A percentile compares a stretch with the other conserved stretches of the same genome.
Conservation (phyloP, 2,797 vertebrate species). For the Xerus rutilus region DNA sequence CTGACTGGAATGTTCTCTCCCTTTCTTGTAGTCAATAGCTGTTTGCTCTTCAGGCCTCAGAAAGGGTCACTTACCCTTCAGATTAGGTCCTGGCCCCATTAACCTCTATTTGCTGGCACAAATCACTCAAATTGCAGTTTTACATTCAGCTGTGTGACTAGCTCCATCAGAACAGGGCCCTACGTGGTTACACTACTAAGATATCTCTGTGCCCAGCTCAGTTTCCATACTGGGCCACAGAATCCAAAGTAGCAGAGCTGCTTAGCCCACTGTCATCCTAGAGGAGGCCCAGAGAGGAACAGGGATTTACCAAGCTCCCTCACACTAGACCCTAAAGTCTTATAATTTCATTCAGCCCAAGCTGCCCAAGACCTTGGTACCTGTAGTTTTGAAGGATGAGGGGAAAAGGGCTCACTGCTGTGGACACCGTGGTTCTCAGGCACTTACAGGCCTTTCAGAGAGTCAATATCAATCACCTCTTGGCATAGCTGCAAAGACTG, state of each 20-base stretch:
- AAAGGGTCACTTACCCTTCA: background rate
- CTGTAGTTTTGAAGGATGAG: background rate
- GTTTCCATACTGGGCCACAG: background rate
- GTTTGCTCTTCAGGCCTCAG: background rate
- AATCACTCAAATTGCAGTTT: background rate
- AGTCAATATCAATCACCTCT: background rate
- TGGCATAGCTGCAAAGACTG: background rate
- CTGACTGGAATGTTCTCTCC: background rate
- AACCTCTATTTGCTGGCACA: conserved; percentile 1
- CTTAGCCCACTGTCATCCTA: background rate
- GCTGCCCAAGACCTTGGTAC: background rate
- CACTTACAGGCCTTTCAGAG: background rate
- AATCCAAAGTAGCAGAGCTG: background rate
- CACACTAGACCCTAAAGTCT: background rate
- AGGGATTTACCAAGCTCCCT: background rate
- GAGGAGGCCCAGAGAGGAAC: background rate
- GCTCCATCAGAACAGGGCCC: background rate
- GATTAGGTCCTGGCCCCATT: background rate
- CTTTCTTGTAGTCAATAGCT: background rate
- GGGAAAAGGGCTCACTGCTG: background rate
- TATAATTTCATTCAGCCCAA: background rate
- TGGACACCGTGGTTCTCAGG: background rate
- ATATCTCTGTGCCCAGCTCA: background rate
- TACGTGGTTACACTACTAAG: background rate
- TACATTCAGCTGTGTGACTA: background rate